A percentile compares a stretch with the other conserved stretches of the same genome.
Evolutionary conservation across 2,888 invertebrate genomes (phyloP).

Genomic region (Panopea generosa): DNA sequence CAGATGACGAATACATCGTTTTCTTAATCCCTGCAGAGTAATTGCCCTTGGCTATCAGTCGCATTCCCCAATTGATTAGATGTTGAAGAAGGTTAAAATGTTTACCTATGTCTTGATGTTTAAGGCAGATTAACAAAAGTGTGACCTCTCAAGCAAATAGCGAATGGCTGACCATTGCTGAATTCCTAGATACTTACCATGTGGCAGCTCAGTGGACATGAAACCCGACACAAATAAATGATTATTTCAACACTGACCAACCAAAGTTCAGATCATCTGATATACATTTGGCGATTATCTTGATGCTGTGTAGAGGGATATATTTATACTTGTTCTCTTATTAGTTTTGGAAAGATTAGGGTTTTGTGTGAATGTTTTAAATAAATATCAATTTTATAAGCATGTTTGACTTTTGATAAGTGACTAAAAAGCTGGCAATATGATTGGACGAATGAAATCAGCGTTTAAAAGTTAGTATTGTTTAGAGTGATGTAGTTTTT

Average conservation of each 20-base stretch:
- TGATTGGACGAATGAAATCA: constrained; percentile 40
- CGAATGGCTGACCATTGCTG: not conserved
- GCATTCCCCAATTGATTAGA: not conserved
- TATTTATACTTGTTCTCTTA: too few relatives aligned
- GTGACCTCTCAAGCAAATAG: constrained; percentile 22
- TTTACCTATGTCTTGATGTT: not conserved
- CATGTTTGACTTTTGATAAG: constrained; percentile 38
- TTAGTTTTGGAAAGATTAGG: too few relatives aligned
- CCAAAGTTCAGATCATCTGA: too few relatives aligned
- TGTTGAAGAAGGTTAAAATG: not conserved
- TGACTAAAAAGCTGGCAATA: constrained; percentile 16
- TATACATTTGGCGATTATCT: too few relatives aligned
- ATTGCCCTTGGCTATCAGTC: not conserved
- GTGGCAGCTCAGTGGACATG: not conserved
- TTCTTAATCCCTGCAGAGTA: constrained; percentile 1
- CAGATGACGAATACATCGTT: too few relatives aligned
- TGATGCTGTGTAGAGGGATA: too few relatives aligned
- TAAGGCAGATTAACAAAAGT: constrained; percentile 22
- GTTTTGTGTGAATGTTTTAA: too few relatives aligned
- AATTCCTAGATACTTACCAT: constrained; percentile 1
- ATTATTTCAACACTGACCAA: not conserved
- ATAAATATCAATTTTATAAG: constrained; percentile 10
- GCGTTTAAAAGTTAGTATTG: constrained; percentile 36
- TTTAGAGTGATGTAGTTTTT: too few relatives aligned
- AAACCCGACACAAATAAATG: constrained; percentile 5